phyloP scores from a whole-genome alignment of 2,888 invertebrate species.

The Xanthorhoe designata region DNA sequence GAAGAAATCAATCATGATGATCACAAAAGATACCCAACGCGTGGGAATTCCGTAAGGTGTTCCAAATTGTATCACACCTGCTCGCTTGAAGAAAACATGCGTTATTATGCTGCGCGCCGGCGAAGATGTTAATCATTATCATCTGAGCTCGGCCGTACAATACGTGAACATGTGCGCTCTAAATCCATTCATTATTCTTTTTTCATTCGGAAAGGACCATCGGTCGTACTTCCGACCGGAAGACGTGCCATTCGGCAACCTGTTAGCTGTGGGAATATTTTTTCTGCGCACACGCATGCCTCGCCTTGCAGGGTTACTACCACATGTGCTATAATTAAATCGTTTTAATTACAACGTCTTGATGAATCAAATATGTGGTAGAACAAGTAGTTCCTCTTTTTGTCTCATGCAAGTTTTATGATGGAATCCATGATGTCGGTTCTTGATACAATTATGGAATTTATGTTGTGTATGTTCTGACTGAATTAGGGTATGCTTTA shows the following conservation, averaged over 20 bases:
- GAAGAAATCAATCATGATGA: constrained; percentile 54
- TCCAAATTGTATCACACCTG: constrained; percentile 67
- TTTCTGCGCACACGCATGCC: constrained; percentile 62
- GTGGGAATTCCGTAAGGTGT: constrained; percentile 75
- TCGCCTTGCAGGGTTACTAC: constrained; percentile 61
- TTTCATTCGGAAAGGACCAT: constrained; percentile 72
- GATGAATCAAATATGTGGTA: constrained; percentile 37
- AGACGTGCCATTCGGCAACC: constrained; percentile 78
- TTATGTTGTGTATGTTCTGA: constrained; percentile 7
- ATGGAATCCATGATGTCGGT: constrained; percentile 26
- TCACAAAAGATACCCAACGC: constrained; percentile 55
- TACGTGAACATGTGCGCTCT: constrained; percentile 70
- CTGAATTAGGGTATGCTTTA: neutral
- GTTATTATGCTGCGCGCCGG: constrained; percentile 62
- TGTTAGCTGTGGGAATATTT: constrained; percentile 80
- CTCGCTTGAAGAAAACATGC: constrained; percentile 55
- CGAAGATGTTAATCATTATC: constrained; percentile 70
- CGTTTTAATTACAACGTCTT: constrained; percentile 50
- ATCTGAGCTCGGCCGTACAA: constrained; percentile 49
- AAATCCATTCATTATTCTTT: constrained; percentile 68
- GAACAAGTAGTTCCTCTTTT: constrained; percentile 40
- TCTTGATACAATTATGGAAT: constrained; percentile 18
- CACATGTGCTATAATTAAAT: constrained; percentile 56
- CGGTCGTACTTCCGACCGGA: constrained; percentile 83
- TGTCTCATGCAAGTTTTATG: constrained; percentile 27